phyloP scores from a whole-genome alignment of 2,797 vertebrate genomes.

The Champsocephalus gunnari region DNA sequence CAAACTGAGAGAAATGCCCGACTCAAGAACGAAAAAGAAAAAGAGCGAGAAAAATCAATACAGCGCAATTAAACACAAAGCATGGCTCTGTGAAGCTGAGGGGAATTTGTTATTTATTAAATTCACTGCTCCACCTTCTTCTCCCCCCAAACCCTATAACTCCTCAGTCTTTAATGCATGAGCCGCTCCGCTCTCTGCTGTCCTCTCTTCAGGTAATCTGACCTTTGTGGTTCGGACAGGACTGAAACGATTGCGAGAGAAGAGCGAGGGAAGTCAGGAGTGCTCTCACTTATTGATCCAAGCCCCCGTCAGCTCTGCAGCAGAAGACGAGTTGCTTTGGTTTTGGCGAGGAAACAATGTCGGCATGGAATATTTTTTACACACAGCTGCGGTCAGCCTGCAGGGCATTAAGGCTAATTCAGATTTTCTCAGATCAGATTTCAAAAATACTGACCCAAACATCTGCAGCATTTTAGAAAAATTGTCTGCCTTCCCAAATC shows the following conservation, averaged over 20 bases:
- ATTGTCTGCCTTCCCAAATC: no score
- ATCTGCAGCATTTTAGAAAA: not conserved
- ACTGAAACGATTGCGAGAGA: slow-evolving; percentile 77
- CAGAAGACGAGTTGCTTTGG: slow-evolving; percentile 43
- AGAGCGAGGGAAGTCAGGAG: slow-evolving; percentile 82
- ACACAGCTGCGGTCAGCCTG: not conserved
- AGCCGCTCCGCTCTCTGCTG: slow-evolving; percentile 58
- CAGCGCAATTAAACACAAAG: slow-evolving; percentile 87
- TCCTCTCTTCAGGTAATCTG: slow-evolving; percentile 79
- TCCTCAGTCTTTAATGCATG: slow-evolving; percentile 73
- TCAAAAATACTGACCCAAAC: not conserved
- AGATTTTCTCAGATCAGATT: slow-evolving; percentile 11
- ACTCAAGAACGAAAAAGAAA: slow-evolving; percentile 69
- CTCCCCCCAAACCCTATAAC: slow-evolving; percentile 60
- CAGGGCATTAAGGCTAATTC: not conserved
- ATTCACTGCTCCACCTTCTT: slow-evolving; percentile 74
- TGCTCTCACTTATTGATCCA: slow-evolving; percentile 81
- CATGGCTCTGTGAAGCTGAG: slow-evolving; percentile 75
- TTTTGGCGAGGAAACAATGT: slow-evolving; percentile 35
- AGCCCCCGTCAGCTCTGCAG: slow-evolving; percentile 43
- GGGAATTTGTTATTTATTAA: slow-evolving; percentile 85
- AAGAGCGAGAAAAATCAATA: slow-evolving; percentile 82
- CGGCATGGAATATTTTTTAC: slow-evolving; percentile 29
- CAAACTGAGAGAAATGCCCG: slow-evolving; percentile 80
- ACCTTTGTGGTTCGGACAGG: slow-evolving; percentile 78